Evolutionary conservation across 2,888 invertebrate genomes (phyloP).

Genomic region (Clunio marinus): DNA sequence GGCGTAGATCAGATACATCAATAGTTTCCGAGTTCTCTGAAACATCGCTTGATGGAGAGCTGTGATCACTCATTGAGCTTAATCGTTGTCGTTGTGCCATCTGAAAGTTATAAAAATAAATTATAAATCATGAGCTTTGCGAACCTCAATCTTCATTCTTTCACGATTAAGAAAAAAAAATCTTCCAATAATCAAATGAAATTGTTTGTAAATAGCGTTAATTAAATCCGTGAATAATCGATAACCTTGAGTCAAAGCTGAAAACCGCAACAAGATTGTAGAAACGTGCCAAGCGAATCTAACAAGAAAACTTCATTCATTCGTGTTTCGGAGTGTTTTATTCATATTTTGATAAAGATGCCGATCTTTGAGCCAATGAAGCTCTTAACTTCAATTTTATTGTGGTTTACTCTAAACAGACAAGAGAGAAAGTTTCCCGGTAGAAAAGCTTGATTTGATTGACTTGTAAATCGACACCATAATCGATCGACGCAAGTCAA

Average conservation of each 20-base stretch:
- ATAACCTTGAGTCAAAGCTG: neutral
- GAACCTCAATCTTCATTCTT: too few relatives aligned
- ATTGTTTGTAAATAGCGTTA: neutral
- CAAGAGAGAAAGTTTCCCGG: neutral
- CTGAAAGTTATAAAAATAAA: constrained; percentile 31
- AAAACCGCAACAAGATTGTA: neutral
- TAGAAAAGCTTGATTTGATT: neutral
- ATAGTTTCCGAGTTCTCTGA: constrained; percentile 58
- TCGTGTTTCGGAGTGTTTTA: too few relatives aligned
- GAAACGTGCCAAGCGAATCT: too few relatives aligned
- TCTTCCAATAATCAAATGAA: neutral
- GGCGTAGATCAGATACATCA: constrained; percentile 47
- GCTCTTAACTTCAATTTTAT: too few relatives aligned
- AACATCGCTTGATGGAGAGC: constrained; percentile 53
- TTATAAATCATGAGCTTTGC: neutral
- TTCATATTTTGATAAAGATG: too few relatives aligned
- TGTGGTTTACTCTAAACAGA: too few relatives aligned
- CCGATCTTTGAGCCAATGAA: too few relatives aligned
- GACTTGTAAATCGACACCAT: neutral
- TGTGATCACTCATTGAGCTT: constrained; percentile 60
- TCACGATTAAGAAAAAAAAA: neutral
- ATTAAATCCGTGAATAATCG: constrained; percentile 16
- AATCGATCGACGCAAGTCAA: neutral
- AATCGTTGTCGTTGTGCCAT: constrained; percentile 52
- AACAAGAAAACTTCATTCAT: too few relatives aligned